Base-by-base conservation (phyloP, 1,140 invertebrate species). In the Dinothrombium tinctorium region DNA sequence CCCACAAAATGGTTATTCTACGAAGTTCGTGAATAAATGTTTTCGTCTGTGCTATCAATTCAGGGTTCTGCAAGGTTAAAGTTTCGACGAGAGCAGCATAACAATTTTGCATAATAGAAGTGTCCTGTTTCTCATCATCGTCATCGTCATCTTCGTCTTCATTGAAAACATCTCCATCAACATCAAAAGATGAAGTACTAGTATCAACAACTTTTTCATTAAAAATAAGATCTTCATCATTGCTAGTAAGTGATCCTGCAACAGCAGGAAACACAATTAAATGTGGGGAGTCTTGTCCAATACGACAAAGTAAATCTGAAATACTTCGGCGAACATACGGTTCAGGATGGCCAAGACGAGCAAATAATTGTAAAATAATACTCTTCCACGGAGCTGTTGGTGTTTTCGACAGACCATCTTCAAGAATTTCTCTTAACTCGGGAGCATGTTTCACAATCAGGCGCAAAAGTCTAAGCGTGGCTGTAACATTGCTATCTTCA, bases 281-380 rank as follows among this genome's bases (percentile, higher is more conserved):
- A 47, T 69, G 65, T 17, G 67, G 65, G 11, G 59, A 57, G 48
- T 86, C 80, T 51, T 75, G 69, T 0, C 84, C 86, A 22, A 96
- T 67, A 32, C 83, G 67, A 53, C 82, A 84, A 4, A 96, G 57
- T 20, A 96, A 55, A 50, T 89, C 82, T 0, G 80, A 80, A 2
- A 95, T 80, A 46, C 79, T 71, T 43, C 78, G 73, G 25, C 86
- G 60, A 0, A 95, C 87, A 53, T 87, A 87, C 0, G 71, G 68
- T 55, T 89, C 81, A 0, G 84, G 83, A 63, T 96, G 89, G 59
- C 39, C 31, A 2, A 98, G 64, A 21, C 87, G 68, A 2, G 87
- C 87, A 57, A 96, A 95, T 8, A 98, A 54, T 62, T 96, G 89
- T 0, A 89, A 87, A 49, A 95, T 89, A 31, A 96, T 90, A 17